A percentile compares a stretch with the other conserved stretches of the same genome.
These are phyloP conservation scores for Sapayoa aenigma DNA, from an alignment of 2,113 vertebrate genomes.

Conservation along the genomic window DNA sequence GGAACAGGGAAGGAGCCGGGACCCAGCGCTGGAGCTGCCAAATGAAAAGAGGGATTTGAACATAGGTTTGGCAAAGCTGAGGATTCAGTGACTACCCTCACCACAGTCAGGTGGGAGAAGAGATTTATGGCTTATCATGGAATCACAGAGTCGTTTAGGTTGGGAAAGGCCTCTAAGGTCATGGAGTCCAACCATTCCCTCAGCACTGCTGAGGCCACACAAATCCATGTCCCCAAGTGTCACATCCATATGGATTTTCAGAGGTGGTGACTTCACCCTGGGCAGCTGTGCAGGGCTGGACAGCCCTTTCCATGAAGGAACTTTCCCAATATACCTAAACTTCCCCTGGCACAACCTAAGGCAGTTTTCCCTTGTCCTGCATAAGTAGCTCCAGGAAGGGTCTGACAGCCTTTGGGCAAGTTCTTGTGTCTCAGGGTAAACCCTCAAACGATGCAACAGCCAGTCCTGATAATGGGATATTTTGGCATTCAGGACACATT, in stretches of 20 bases:
- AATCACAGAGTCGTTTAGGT: rapidly evolving
- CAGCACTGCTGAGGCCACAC: not conserved
- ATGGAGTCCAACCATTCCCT: rapidly evolving
- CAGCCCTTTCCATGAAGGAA: not conserved
- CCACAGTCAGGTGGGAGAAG: rapidly evolving
- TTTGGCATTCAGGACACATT: not conserved
- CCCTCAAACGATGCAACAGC: rapidly evolving
- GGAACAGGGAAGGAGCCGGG: not conserved
- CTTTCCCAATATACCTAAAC: not conserved
- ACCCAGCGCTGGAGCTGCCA: rapidly evolving
- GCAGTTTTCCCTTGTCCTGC: not conserved
- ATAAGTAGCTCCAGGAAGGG: rapidly evolving
- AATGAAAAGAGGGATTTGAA: rapidly evolving
- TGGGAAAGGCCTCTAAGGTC: not conserved
- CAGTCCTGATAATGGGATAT: rapidly evolving
- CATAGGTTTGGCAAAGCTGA: rapidly evolving
- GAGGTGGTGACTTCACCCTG: not conserved
- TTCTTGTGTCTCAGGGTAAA: rapidly evolving
- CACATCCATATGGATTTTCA: not conserved
- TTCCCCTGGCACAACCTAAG: not conserved
- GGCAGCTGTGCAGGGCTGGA: not conserved
- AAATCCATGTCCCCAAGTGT: rapidly evolving
- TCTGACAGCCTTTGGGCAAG: not conserved
- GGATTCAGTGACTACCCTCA: rapidly evolving
- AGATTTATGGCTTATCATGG: not conserved